A percentile compares a stretch with the other conserved stretches of the same genome.
Conservation (phyloP, 1,140 invertebrate genomes). For the Brachionus plicatilis region DNA sequence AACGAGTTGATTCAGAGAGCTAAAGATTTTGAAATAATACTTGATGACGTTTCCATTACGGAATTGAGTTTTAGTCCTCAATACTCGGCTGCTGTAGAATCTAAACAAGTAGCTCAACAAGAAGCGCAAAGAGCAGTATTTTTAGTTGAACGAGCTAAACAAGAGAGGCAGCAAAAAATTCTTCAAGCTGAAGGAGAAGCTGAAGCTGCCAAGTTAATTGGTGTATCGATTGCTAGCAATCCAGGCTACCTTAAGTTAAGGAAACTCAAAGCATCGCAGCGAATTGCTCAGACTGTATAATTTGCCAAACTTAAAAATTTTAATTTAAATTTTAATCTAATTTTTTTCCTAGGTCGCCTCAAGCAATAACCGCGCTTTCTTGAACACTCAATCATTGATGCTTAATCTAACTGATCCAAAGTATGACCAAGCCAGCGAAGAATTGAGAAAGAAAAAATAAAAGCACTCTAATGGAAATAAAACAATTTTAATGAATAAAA, state of each 20-base stretch:
- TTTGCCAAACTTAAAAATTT: no score
- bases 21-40: slow-evolving; percentile 94
- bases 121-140: slow-evolving; percentile 97
- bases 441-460: slow-evolving; percentile 28
- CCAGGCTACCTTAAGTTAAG: slow-evolving; percentile 94
- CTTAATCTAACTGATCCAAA: slow-evolving; percentile 68
- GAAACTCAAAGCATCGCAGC: slow-evolving; percentile 93
- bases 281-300: slow-evolving; percentile 83
- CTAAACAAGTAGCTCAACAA: slow-evolving; percentile 97
- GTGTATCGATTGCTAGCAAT: slow-evolving; percentile 84
- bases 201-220: slow-evolving; percentile 80
- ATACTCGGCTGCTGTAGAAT: slow-evolving; percentile 98
- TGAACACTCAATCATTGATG: slow-evolving; percentile 87
- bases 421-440: slow-evolving; percentile 23
- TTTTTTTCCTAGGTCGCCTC: slow-evolving; percentile 69
- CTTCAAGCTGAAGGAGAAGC: slow-evolving; percentile 99
- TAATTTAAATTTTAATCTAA: neutral
- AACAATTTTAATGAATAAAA: neutral
- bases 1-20: slow-evolving; percentile 89
- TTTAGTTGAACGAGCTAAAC: slow-evolving; percentile 91
- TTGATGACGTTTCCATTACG: slow-evolving; percentile 99
- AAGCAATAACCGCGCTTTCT: slow-evolving; percentile 88
- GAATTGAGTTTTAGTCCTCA: slow-evolving; percentile 97
- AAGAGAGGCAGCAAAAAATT: slow-evolving; percentile 97
- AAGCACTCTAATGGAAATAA: neutral